These are phyloP conservation scores for Lathamus discolor DNA, from an alignment of 2,113 vertebrate species.

Conservation along the genomic window DNA sequence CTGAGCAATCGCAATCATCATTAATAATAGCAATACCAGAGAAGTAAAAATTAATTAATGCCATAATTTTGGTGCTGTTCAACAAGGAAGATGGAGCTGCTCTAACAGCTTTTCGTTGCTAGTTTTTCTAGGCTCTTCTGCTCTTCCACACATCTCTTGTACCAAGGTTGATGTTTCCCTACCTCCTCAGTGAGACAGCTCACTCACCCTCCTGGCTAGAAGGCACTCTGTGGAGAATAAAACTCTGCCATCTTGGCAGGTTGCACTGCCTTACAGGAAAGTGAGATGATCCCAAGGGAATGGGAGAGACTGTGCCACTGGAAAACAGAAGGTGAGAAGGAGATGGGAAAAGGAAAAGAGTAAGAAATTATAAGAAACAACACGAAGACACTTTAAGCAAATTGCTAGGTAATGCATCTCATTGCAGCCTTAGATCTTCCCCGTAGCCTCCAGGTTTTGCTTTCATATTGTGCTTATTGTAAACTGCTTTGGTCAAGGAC, in stretches of 20 bases:
- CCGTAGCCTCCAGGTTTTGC: background rate
- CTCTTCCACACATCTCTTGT: background rate
- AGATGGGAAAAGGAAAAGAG: background rate
- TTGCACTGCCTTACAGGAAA: background rate
- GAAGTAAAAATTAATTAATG: slow-evolving; percentile 16
- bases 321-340: background rate
- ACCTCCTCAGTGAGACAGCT: background rate
- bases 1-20: background rate
- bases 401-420: background rate
- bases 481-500: background rate
- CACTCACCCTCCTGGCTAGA: background rate
- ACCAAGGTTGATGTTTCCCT: background rate
- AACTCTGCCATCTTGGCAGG: background rate
- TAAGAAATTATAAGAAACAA: background rate
- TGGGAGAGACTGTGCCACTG: background rate
- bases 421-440: background rate
- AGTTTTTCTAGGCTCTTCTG: background rate
- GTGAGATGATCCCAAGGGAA: background rate
- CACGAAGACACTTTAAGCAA: background rate
- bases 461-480: background rate
- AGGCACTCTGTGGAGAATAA: background rate
- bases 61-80: background rate
- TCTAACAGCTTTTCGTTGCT: background rate
- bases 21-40: background rate
- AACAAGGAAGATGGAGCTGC: background rate